Conservation (phyloP, 2,797 vertebrate species). For the Streptopelia turtur region DNA sequence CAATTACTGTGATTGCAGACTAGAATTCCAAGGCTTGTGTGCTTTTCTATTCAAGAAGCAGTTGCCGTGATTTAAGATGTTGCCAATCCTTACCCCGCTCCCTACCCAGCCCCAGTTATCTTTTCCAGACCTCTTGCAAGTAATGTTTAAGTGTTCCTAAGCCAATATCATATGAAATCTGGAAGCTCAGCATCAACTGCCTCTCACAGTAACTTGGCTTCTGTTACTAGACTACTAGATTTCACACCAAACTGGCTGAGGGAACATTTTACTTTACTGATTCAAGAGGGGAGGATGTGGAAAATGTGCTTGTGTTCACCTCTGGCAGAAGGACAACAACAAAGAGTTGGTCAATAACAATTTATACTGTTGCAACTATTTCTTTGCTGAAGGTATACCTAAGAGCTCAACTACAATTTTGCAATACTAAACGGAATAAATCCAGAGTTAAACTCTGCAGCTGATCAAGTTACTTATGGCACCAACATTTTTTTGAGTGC, state of each 20-base stretch:
- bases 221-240: background rate
- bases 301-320: background rate
- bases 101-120: background rate
- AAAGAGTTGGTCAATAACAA: background rate
- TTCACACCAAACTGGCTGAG: conserved; percentile 9
- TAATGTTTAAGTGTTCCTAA: background rate
- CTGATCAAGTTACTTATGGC: background rate
- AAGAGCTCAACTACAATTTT: background rate
- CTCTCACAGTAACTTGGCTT: background rate
- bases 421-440: background rate
- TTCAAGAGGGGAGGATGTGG: background rate
- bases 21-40: background rate
- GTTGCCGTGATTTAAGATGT: background rate
- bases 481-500: background rate
- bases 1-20: background rate
- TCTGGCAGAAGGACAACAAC: background rate
- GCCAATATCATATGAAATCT: background rate
- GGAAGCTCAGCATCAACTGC: background rate
- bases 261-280: background rate
- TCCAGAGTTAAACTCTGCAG: background rate
- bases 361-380: background rate
- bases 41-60: background rate
- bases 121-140: background rate
- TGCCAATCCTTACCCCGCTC: background rate
- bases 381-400: background rate